These are phyloP conservation scores for Stigmatopora argus DNA, from an alignment of 2,113 vertebrate species.

Conservation along the genomic window DNA sequence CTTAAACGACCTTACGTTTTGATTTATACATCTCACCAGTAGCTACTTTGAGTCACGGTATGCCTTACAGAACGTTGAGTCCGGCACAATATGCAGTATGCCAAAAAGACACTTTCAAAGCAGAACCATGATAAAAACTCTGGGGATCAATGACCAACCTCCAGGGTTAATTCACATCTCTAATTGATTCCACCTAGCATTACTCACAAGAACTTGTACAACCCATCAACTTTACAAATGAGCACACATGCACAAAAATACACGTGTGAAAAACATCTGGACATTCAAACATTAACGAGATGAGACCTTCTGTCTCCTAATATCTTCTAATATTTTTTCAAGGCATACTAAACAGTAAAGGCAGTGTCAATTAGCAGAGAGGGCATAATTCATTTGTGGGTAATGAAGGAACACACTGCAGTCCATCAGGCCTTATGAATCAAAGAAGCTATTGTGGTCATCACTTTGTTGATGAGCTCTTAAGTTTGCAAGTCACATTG, in stretches of 20 bases:
- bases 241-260: constrained; percentile 6
- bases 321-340: constrained; percentile 35
- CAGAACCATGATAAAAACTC: constrained; percentile 28
- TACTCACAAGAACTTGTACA: constrained; percentile 12
- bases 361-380: constrained; percentile 32
- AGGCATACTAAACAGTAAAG: constrained; percentile 20
- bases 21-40: constrained; percentile 29
- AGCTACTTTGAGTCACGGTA: constrained; percentile 20
- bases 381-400: neutral
- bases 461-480: constrained; percentile 26
- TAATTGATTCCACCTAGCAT: constrained; percentile 24
- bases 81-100: constrained; percentile 5
- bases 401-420: constrained; percentile 8
- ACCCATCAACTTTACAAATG: constrained; percentile 6
- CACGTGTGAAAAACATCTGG: constrained; percentile 11
- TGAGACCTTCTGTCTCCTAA: constrained; percentile 13
- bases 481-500: constrained; percentile 32
- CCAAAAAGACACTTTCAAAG: constrained; percentile 34
- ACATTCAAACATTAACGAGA: constrained; percentile 9
- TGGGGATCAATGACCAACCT: constrained; percentile 44
- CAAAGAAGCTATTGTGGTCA: constrained; percentile 39
- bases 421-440: constrained; percentile 31
- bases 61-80: constrained; percentile 16
- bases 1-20: constrained; percentile 7
- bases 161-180: constrained; percentile 27